phyloP scores from a whole-genome alignment of 1,140 invertebrate genomes.

The Cydia splendana region DNA sequence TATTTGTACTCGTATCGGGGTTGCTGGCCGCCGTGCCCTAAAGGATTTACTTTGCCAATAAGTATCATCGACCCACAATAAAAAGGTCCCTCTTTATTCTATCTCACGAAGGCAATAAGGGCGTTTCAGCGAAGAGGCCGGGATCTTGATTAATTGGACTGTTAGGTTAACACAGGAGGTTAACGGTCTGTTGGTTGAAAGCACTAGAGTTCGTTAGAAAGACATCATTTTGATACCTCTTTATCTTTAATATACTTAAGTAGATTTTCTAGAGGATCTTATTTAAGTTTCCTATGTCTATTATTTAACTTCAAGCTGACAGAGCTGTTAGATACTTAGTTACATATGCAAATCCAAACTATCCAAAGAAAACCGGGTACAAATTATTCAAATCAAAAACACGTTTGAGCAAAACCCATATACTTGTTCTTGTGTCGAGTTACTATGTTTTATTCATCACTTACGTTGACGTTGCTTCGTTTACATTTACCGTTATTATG shows the following conservation, averaged over 20 bases:
- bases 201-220: conserved; percentile 25
- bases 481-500: conserved; percentile 24
- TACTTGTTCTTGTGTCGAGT: conserved; percentile 5
- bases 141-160: conserved; percentile 42
- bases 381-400: conserved; percentile 16
- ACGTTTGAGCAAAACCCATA: background rate
- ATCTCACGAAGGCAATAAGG: background rate
- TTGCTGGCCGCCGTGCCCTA: conserved; percentile 37
- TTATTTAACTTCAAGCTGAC: background rate
- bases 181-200: conserved; percentile 41
- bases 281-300: background rate
- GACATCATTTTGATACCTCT: background rate
- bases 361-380: background rate
- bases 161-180: conserved; percentile 38
- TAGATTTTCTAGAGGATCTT: background rate
- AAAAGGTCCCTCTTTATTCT: conserved; percentile 35
- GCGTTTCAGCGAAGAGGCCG: conserved; percentile 26
- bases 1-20: conserved; percentile 50
- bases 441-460: conserved; percentile 27
- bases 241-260: no score
- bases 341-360: background rate
- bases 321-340: background rate
- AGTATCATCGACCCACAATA: conserved; percentile 42
- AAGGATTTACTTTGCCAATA: conserved; percentile 34
- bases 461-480: conserved; percentile 17